Percentiles rank a stretch among this genome's conserved stretches.
Evolutionary conservation across 1,140 invertebrate species (phyloP).

Genomic region (Himalopsyche phryganea): DNA sequence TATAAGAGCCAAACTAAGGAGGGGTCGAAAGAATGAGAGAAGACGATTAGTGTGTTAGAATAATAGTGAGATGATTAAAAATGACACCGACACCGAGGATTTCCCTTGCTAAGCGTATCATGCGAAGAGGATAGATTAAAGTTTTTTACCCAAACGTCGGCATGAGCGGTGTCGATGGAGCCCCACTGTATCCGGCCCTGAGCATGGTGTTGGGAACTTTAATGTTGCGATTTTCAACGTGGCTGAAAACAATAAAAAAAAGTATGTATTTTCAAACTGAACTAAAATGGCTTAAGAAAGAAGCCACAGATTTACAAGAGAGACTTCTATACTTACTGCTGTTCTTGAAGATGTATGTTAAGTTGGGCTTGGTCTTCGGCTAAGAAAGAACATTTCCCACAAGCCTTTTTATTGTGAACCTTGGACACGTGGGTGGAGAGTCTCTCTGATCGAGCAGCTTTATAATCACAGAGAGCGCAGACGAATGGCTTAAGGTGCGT

Average conservation of each 20-base stretch:
- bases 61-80: slow-evolving; percentile 16
- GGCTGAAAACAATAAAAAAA: slow-evolving; percentile 36
- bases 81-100: slow-evolving; percentile 30
- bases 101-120: slow-evolving; percentile 30
- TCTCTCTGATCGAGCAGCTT: slow-evolving; percentile 81
- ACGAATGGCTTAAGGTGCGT: slow-evolving; percentile 88
- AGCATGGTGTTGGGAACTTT: slow-evolving; percentile 45
- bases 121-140: slow-evolving; percentile 18
- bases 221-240: slow-evolving; percentile 48
- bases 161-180: slow-evolving; percentile 22
- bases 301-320: too few relatives aligned
- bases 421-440: slow-evolving; percentile 85
- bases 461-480: slow-evolving; percentile 86
- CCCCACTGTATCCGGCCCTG: slow-evolving; percentile 24
- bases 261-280: too few relatives aligned
- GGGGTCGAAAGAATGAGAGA: slow-evolving; percentile 8
- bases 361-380: slow-evolving; percentile 76
- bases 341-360: slow-evolving; percentile 69
- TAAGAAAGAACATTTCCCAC: slow-evolving; percentile 80
- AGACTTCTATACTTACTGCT: slow-evolving; percentile 63
- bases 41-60: slow-evolving; percentile 17
- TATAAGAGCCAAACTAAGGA: slow-evolving; percentile 16
- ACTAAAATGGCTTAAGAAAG: too few relatives aligned
- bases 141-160: slow-evolving; percentile 33
- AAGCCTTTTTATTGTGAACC: slow-evolving; percentile 86